Percentiles rank a stretch among this genome's conserved stretches.
Evolutionary conservation across 2,888 invertebrate species (phyloP).

Genomic region (Cheilosia vernalis): DNA sequence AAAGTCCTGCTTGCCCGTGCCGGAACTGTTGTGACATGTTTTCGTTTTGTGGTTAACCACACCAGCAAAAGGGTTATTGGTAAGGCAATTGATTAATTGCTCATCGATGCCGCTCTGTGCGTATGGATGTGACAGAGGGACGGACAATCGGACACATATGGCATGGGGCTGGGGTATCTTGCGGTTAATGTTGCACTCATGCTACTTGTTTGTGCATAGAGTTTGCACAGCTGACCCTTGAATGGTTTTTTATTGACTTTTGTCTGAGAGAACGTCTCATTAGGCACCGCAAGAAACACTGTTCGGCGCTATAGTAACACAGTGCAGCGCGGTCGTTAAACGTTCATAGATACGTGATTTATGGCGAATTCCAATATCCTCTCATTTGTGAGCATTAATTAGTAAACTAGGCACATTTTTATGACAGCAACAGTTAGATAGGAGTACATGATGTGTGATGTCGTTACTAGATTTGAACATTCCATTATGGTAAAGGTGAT

Average conservation of each 20-base stretch:
- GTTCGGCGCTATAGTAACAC: neutral
- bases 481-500: too few species aligned
- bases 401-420: neutral
- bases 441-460: neutral
- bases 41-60: slow-evolving; percentile 71
- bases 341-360: slow-evolving; percentile 18
- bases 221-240: slow-evolving; percentile 10
- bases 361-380: slow-evolving; percentile 1
- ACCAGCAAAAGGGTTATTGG: slow-evolving; percentile 65
- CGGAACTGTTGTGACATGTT: slow-evolving; percentile 63
- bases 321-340: slow-evolving; percentile 17
- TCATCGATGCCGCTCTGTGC: slow-evolving; percentile 45
- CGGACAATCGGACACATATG: slow-evolving; percentile 45
- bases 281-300: neutral
- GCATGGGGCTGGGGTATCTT: slow-evolving; percentile 47
- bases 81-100: slow-evolving; percentile 72
- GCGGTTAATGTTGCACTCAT: slow-evolving; percentile 53
- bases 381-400: neutral
- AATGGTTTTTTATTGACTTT: slow-evolving; percentile 25
- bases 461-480: too few species aligned
- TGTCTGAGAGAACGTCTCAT: slow-evolving; percentile 7
- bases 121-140: slow-evolving; percentile 46
- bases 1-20: slow-evolving; percentile 59
- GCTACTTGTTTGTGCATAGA: slow-evolving; percentile 22
- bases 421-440: neutral